These are phyloP conservation scores for Trinorchestia longiramus DNA, from an alignment of 1,140 invertebrate species.

Conservation along the genomic window DNA sequence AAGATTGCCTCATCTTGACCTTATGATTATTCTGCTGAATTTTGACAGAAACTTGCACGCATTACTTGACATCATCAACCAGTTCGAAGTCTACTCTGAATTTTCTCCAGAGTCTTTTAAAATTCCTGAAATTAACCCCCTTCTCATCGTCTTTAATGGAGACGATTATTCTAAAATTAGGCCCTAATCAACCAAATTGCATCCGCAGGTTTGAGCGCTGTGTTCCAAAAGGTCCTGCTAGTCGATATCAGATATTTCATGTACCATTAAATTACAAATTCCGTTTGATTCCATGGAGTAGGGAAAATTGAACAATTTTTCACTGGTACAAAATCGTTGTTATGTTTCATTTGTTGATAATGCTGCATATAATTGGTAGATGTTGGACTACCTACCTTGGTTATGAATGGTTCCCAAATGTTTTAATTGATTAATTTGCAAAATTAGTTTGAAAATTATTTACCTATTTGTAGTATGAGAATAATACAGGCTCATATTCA, in stretches of 20 bases:
- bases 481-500: too few relatives aligned
- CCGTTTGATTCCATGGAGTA: neutral
- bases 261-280: neutral
- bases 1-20: too few relatives aligned
- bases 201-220: neutral
- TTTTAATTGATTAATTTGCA: too few relatives aligned
- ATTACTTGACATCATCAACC: neutral
- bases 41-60: neutral
- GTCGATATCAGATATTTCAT: neutral
- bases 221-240: neutral
- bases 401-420: too few relatives aligned
- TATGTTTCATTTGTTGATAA: too few relatives aligned
- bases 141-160: neutral
- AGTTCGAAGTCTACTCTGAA: neutral
- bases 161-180: constrained; percentile 1
- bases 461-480: too few relatives aligned
- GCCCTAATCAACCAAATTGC: neutral
- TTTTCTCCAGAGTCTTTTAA: neutral
- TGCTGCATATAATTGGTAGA: too few relatives aligned
- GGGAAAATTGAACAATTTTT: neutral
- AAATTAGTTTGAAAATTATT: too few relatives aligned
- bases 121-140: neutral
- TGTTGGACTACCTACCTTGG: too few relatives aligned
- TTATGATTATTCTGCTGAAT: too few relatives aligned
- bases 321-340: too few relatives aligned